These are phyloP conservation scores for Oplegnathus fasciatus DNA, from an alignment of 2,113 vertebrate species.

Conservation along the genomic window DNA sequence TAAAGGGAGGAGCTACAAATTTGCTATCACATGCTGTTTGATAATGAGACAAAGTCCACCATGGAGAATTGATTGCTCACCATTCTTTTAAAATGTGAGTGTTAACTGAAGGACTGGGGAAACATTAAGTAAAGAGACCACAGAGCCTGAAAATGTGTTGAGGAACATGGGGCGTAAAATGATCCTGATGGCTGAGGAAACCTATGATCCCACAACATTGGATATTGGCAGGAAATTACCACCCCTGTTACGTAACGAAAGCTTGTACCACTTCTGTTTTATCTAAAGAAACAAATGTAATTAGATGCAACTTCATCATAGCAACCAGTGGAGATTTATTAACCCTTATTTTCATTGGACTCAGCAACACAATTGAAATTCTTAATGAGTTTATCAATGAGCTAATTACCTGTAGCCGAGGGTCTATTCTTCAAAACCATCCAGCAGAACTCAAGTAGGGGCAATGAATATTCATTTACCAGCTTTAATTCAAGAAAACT, in stretches of 20 bases:
- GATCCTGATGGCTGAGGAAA: neutral
- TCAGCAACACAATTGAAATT: conserved; percentile 34
- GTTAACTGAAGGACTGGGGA: neutral
- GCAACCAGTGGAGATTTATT: conserved; percentile 13
- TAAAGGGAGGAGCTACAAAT: neutral
- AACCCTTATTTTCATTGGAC: conserved; percentile 16
- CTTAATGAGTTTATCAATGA: conserved; percentile 59
- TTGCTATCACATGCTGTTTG: neutral
- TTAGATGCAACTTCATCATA: conserved; percentile 26
- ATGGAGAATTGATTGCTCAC: neutral
- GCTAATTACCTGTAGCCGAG: conserved; percentile 49
- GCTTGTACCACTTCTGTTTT: conserved; percentile 15
- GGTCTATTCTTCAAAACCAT: conserved; percentile 42
- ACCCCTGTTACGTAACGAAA: neutral
- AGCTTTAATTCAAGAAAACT: conserved; percentile 7
- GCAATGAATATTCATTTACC: conserved; percentile 30
- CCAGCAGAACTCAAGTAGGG: conserved; percentile 19
- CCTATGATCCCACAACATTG: neutral
- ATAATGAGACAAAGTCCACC: neutral
- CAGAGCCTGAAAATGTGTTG: neutral
- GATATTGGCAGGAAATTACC: neutral
- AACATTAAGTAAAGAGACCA: neutral
- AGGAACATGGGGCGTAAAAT: neutral
- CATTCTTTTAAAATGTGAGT: neutral
- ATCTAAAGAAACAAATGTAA: conserved; percentile 21